phyloP scores from a whole-genome alignment of 2,888 invertebrate genomes.

The Clivina fossor region DNA sequence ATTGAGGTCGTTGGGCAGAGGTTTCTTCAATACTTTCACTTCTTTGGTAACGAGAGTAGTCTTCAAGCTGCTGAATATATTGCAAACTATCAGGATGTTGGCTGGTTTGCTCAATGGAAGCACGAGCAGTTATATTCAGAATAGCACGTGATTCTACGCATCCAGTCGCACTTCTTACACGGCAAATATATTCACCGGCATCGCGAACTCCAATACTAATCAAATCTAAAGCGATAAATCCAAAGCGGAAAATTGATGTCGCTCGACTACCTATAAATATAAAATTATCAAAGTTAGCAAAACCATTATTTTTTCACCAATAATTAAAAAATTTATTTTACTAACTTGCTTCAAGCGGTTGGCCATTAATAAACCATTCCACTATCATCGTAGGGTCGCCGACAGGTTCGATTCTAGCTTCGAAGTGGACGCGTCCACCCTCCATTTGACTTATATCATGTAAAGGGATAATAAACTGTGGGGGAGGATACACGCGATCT shows the following conservation, averaged over 20 bases:
- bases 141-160: conserved; percentile 82
- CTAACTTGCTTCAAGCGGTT: conserved; percentile 90
- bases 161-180: conserved; percentile 84
- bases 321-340: conserved; percentile 40
- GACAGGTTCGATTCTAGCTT: conserved; percentile 87
- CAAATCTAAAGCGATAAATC: conserved; percentile 93
- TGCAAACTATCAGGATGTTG: conserved; percentile 91
- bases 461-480: conserved; percentile 88
- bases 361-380: conserved; percentile 96
- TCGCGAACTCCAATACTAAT: conserved; percentile 84
- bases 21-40: conserved; percentile 83
- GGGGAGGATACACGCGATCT: conserved; percentile 86
- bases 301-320: not conserved
- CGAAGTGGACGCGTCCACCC: conserved; percentile 88
- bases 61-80: conserved; percentile 87
- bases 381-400: conserved; percentile 90
- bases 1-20: conserved; percentile 78
- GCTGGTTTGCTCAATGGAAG: conserved; percentile 82
- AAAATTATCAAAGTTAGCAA: no score
- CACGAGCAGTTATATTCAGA: conserved; percentile 77
- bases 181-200: conserved; percentile 87
- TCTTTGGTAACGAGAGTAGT: conserved; percentile 83
- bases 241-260: conserved; percentile 94
- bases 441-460: conserved; percentile 81
- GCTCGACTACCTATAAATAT: conserved; percentile 81